Conservation (phyloP, 2,113 vertebrate genomes). For the Chamaea fasciata region DNA sequence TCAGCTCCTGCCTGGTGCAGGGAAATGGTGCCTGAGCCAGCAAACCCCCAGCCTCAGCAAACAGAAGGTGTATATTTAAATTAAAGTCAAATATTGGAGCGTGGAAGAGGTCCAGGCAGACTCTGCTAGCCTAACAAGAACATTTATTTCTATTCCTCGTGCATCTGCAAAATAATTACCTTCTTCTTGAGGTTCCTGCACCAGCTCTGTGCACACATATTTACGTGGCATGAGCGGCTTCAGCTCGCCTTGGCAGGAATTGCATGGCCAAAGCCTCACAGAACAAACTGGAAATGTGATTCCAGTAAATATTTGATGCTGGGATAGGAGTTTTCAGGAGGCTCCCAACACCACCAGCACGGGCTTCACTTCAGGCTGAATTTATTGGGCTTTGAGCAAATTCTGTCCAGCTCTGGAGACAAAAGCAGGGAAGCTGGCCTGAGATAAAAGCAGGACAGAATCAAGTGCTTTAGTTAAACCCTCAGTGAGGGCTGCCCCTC, state of each 20-base stretch:
- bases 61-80: conserved; percentile 1
- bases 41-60: not conserved
- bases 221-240: not conserved
- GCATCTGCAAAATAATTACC: conserved; percentile 27
- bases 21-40: not conserved
- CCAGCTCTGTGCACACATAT: not conserved
- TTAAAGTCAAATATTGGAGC: conserved; percentile 49
- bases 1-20: not conserved
- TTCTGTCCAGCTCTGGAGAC: not conserved
- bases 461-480: not conserved
- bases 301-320: not conserved
- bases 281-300: not conserved
- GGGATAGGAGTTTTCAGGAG: not conserved
- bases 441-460: not conserved
- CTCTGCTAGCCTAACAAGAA: conserved; percentile 22
- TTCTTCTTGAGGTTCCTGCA: not conserved
- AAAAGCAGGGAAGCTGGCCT: not conserved
- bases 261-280: not conserved
- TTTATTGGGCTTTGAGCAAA: not conserved
- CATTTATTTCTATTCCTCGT: conserved; percentile 39
- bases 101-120: not conserved
- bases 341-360: not conserved
- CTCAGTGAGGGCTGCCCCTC: not conserved
- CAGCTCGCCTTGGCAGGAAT: not conserved
- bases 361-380: not conserved